These are phyloP conservation scores for Rhyacophila evoluta DNA, from an alignment of 2,888 invertebrate genomes.

Conservation along the genomic window DNA sequence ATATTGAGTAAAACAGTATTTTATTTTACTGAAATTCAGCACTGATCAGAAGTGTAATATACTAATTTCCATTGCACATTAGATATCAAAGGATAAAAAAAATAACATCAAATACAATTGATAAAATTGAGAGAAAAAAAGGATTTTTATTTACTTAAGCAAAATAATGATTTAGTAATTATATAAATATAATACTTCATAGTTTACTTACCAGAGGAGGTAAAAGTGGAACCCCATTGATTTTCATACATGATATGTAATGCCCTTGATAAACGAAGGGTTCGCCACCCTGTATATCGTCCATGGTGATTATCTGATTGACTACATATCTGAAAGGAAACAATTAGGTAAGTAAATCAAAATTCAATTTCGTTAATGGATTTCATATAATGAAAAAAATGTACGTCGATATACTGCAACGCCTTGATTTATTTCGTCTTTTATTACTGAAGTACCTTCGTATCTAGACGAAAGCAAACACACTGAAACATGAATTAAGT, in stretches of 20 bases:
- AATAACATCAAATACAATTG: too few species aligned
- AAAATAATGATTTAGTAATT: too few species aligned
- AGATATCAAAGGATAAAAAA: too few species aligned
- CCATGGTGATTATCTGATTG: slow-evolving; percentile 59
- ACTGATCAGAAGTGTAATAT: too few species aligned
- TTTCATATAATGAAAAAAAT: neutral
- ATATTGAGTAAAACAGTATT: too few species aligned
- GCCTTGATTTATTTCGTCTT: neutral
- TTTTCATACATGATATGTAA: slow-evolving; percentile 78
- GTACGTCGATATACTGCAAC: neutral
- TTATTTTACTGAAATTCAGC: too few species aligned
- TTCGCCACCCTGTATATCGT: slow-evolving; percentile 68
- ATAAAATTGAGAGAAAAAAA: too few species aligned
- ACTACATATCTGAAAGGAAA: slow-evolving; percentile 44
- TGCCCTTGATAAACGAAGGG: slow-evolving; percentile 63
- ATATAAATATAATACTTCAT: too few species aligned
- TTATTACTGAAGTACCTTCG: neutral
- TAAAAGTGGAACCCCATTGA: slow-evolving; percentile 79
- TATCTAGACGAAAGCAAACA: neutral
- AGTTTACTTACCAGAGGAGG: slow-evolving; percentile 76
- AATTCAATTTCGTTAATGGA: slow-evolving; percentile 43
- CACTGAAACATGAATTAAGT: slow-evolving; percentile 5
- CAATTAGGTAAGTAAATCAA: slow-evolving; percentile 25
- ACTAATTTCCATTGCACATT: too few species aligned
- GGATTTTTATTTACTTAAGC: too few species aligned